These are phyloP conservation scores for Drosophila dives DNA, from an alignment of 2,888 invertebrate species.

Conservation along the genomic window DNA sequence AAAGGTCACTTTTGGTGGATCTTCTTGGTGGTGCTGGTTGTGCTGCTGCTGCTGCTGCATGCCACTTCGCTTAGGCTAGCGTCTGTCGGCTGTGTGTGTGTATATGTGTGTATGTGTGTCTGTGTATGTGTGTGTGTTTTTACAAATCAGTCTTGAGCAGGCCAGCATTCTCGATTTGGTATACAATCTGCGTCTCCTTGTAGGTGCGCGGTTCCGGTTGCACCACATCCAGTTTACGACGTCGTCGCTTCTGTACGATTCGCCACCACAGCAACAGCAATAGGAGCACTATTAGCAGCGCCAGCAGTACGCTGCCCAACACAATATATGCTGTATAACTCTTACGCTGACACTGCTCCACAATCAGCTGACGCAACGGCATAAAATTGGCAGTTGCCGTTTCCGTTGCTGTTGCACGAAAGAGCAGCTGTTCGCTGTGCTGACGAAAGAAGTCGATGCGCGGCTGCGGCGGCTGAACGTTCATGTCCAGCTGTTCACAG, in stretches of 20 bases:
- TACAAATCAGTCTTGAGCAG: conserved; percentile 91
- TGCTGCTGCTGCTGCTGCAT: conserved; percentile 16
- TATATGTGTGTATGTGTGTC: conserved; percentile 24
- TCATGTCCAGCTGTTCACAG: conserved; percentile 77
- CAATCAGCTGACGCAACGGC: conserved; percentile 78
- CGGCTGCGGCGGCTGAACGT: conserved; percentile 69
- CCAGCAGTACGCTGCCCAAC: conserved; percentile 85
- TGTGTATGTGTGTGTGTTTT: conserved; percentile 28
- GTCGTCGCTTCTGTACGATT: conserved; percentile 86
- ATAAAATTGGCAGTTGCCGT: conserved; percentile 42
- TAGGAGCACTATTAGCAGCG: conserved; percentile 85
- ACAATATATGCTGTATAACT: conserved; percentile 85
- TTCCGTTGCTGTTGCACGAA: conserved; percentile 46
- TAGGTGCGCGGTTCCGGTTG: conserved; percentile 93
- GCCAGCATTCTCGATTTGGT: conserved; percentile 93
- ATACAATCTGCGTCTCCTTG: conserved; percentile 93
- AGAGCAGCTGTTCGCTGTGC: conserved; percentile 78
- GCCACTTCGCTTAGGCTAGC: conserved; percentile 51
- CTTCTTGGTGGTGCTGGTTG: conserved; percentile 46
- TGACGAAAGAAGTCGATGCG: conserved; percentile 79
- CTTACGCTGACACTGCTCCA: conserved; percentile 72
- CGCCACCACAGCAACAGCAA: conserved; percentile 84
- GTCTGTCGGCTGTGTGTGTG: conserved; percentile 65
- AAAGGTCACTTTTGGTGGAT: conserved; percentile 75
- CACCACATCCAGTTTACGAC: conserved; percentile 88